Conservation (phyloP, 2,888 invertebrate species). For the Phrixothrix hirtus region DNA sequence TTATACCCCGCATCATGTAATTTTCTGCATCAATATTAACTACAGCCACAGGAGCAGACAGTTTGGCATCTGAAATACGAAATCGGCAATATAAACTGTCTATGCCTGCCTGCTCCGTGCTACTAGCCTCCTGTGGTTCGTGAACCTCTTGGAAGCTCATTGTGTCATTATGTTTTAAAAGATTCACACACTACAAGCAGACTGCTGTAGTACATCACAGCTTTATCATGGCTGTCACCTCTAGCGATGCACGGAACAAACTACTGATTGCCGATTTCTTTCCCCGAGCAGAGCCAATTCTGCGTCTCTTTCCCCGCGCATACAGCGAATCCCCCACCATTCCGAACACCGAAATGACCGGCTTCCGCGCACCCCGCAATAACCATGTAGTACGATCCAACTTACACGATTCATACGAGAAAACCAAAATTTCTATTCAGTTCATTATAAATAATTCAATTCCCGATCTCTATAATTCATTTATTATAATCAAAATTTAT, state of each 20-base stretch:
- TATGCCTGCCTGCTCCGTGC: constrained; percentile 36
- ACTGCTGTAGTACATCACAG: constrained; percentile 24
- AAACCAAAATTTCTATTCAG: too few relatives aligned
- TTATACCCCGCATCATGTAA: constrained; percentile 59
- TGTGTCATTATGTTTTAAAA: constrained; percentile 41
- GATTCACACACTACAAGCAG: constrained; percentile 49
- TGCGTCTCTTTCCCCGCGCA: constrained; percentile 34
- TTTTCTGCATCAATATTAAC: constrained; percentile 59
- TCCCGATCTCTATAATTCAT: too few relatives aligned
- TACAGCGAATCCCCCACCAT: constrained; percentile 18
- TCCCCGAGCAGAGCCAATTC: constrained; percentile 33
- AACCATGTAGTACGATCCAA: constrained; percentile 19
- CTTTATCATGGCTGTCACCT: constrained; percentile 2
- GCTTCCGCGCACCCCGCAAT: constrained; percentile 18
- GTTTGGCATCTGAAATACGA: constrained; percentile 30
- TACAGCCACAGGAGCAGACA: constrained; percentile 44
- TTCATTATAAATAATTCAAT: too few relatives aligned
- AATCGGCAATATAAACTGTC: constrained; percentile 40
- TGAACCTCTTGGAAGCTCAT: constrained; percentile 47
- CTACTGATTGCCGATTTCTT: constrained; percentile 33
- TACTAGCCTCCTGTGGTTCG: constrained; percentile 38
- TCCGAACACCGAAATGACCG: constrained; percentile 15
- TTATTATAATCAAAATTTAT: too few relatives aligned
- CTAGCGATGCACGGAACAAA: constrained; percentile 23
- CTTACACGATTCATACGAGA: constrained; percentile 23